A percentile compares a stretch with the other conserved stretches of the same genome.
phyloP scores from a whole-genome alignment of 1,140 invertebrate species.

The Lasaia peninsularis region DNA sequence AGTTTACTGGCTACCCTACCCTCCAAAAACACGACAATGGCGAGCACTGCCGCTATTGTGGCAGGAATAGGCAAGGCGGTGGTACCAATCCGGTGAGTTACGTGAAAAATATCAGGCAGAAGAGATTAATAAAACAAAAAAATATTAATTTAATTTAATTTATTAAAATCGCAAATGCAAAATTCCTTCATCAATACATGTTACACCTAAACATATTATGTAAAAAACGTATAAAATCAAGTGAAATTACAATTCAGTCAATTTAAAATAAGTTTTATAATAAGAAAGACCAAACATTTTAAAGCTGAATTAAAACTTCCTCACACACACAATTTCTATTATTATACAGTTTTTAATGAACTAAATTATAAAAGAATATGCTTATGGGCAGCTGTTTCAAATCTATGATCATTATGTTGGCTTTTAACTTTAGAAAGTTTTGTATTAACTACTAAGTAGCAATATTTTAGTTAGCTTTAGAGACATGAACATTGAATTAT shows the following conservation, averaged over 20 bases:
- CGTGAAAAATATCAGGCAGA: background rate
- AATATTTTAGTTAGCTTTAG: no score
- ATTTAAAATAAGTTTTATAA: slow-evolving; percentile 38
- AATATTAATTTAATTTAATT: slow-evolving; percentile 33
- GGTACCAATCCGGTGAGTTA: no score
- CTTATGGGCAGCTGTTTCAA: background rate
- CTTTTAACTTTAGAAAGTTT: no score
- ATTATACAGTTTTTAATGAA: background rate
- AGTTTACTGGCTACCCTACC: no score
- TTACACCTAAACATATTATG: slow-evolving; percentile 25
- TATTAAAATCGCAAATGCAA: slow-evolving; percentile 48
- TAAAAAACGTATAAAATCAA: slow-evolving; percentile 34
- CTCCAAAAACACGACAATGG: no score
- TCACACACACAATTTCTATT: slow-evolving; percentile 10
- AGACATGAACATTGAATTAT: no score
- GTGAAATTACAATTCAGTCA: slow-evolving; percentile 31
- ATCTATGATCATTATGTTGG: no score
- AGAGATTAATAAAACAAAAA: slow-evolving; percentile 15
- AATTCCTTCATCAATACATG: slow-evolving; percentile 35
- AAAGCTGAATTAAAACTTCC: slow-evolving; percentile 24
- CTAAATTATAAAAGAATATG: no score
- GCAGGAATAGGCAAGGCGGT: no score
- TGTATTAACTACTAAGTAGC: no score
- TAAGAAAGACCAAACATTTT: slow-evolving; percentile 17
- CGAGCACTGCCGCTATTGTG: no score